A percentile compares a stretch with the other conserved stretches of the same genome.
These are phyloP conservation scores for Otolemur crassicaudatus DNA, from an alignment of 2,797 vertebrate species.

Conservation along the genomic window DNA sequence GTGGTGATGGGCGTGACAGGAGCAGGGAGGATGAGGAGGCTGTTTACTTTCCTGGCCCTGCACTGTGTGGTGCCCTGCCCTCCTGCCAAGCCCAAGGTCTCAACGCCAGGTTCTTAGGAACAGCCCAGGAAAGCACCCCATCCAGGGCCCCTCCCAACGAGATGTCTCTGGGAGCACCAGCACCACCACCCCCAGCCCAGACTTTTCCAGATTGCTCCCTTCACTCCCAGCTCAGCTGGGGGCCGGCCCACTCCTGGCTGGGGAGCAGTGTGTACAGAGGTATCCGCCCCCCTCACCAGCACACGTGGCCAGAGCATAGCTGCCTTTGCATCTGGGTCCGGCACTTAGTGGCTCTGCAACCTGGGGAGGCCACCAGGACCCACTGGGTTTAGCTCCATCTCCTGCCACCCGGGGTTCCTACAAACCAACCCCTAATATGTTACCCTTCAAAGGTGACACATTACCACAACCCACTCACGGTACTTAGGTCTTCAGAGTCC, in stretches of 20 bases:
- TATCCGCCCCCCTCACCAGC: neutral
- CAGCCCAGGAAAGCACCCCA: neutral
- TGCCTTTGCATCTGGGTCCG: neutral
- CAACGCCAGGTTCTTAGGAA: neutral
- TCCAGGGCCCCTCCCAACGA: neutral
- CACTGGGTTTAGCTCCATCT: no score
- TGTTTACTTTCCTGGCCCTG: neutral
- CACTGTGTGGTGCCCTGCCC: neutral
- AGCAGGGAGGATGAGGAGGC: neutral
- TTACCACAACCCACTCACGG: neutral
- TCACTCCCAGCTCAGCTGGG: neutral
- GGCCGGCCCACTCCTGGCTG: neutral
- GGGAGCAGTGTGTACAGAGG: neutral
- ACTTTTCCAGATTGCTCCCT: neutral
- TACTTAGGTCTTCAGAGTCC: neutral
- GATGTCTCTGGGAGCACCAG: neutral
- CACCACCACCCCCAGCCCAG: neutral
- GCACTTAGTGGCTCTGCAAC: neutral
- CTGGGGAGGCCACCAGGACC: no score
- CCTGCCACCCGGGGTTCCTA: neutral
- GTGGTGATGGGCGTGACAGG: rapidly evolving
- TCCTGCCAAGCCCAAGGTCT: neutral
- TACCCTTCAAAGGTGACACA: neutral
- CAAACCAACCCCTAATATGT: neutral
- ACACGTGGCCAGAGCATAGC: neutral